A percentile compares a stretch with the other conserved stretches of the same genome.
Evolutionary conservation across 2,113 vertebrate species (phyloP).

Genomic region (Pardalotus punctatus): DNA sequence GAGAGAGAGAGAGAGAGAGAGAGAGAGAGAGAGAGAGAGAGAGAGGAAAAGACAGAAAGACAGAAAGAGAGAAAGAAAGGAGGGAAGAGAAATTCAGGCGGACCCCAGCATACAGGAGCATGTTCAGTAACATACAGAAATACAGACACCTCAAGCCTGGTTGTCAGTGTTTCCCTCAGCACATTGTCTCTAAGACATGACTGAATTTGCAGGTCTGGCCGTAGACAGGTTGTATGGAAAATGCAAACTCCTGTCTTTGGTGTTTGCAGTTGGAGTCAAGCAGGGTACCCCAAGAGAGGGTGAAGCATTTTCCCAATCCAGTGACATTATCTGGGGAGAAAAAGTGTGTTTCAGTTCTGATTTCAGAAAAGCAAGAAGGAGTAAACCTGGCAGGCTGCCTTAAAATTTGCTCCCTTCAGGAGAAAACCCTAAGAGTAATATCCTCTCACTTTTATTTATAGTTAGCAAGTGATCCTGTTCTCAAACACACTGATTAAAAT

Average conservation of each 20-base stretch:
- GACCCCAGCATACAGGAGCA: background rate
- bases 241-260: background rate
- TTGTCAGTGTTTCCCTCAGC: background rate
- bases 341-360: background rate
- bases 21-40: too few relatives aligned
- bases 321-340: background rate
- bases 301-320: background rate
- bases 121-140: background rate
- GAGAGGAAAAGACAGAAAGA: fast-evolving
- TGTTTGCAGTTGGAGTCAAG: background rate
- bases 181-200: background rate
- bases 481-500: background rate
- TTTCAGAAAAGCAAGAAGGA: background rate
- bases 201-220: background rate
- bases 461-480: background rate
- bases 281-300: background rate
- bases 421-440: background rate
- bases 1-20: background rate
- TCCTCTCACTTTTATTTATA: background rate
- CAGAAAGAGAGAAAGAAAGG: too few relatives aligned
- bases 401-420: background rate
- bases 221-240: background rate
- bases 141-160: background rate
- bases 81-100: background rate
- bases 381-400: background rate